These are phyloP conservation scores for Sus cebifrons DNA, from an alignment of 2,797 vertebrate species.

Conservation along the genomic window DNA sequence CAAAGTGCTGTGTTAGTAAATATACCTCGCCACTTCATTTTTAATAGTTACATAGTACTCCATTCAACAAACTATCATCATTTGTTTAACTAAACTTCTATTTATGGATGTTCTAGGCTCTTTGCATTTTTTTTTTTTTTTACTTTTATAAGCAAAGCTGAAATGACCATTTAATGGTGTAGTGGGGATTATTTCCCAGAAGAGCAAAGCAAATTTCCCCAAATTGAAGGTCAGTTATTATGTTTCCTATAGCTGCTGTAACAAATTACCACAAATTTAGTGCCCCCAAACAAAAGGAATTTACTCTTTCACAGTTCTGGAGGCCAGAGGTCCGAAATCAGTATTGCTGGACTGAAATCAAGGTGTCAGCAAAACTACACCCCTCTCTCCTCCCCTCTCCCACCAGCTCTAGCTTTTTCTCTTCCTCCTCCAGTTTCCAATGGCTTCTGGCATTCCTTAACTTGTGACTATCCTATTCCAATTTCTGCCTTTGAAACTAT, in stretches of 20 bases:
- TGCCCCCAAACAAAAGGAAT: neutral
- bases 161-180: neutral
- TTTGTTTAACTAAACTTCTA: neutral
- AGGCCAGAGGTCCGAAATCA: neutral
- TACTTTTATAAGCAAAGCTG: neutral
- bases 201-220: neutral
- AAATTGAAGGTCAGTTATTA: neutral
- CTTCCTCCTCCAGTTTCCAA: neutral
- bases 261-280: neutral
- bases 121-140: neutral
- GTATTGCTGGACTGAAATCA: neutral
- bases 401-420: neutral
- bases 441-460: neutral
- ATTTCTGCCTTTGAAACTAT: neutral
- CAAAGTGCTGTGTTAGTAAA: neutral
- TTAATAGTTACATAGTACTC: neutral
- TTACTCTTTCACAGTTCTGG: neutral
- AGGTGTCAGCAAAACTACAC: neutral
- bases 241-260: slow-evolving; percentile 8
- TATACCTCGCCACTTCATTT: neutral
- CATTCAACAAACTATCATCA: neutral
- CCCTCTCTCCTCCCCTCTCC: too few species aligned
- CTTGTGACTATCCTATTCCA: neutral
- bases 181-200: neutral
- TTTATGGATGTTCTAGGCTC: neutral